phyloP scores from a whole-genome alignment of 37 sponge, comb jelly and placozoan genomes.

The Eunapius fragilis region DNA sequence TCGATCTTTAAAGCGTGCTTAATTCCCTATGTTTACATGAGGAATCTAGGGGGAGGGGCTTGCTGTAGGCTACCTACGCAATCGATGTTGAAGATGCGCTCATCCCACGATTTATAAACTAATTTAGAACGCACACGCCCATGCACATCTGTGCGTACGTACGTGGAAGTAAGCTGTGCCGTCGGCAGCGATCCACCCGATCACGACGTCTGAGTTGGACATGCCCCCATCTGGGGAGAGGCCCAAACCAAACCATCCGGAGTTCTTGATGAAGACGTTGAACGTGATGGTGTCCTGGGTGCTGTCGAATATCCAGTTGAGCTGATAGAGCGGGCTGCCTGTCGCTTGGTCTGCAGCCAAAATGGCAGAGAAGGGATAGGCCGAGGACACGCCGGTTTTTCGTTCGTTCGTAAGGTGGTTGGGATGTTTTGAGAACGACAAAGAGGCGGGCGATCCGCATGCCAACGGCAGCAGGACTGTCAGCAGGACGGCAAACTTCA shows the following conservation, averaged over 20 bases:
- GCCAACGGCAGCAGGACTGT: background rate
- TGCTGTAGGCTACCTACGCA: too few species aligned
- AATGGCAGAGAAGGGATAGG: background rate
- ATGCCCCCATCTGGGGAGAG: background rate
- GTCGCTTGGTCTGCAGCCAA: background rate
- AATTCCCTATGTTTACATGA: too few species aligned
- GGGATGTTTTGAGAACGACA: background rate
- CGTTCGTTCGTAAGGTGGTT: background rate
- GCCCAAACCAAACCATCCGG: background rate
- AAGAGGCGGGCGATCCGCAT: background rate
- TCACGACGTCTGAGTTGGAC: conserved; percentile 8
- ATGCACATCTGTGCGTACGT: background rate
- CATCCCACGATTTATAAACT: too few species aligned
- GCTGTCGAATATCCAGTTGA: background rate
- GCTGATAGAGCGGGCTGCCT: background rate
- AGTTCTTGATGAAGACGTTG: background rate
- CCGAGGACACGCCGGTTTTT: background rate
- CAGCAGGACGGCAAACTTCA: background rate
- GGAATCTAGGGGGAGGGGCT: too few species aligned
- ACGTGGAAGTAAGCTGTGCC: background rate
- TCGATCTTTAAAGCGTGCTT: too few species aligned
- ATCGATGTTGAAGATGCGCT: too few species aligned
- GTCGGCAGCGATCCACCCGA: background rate
- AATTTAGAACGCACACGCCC: too few species aligned
- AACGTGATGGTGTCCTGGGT: background rate